Evolutionary conservation across 2,888 invertebrate species (phyloP).

Genomic region (Aethes cnicana): DNA sequence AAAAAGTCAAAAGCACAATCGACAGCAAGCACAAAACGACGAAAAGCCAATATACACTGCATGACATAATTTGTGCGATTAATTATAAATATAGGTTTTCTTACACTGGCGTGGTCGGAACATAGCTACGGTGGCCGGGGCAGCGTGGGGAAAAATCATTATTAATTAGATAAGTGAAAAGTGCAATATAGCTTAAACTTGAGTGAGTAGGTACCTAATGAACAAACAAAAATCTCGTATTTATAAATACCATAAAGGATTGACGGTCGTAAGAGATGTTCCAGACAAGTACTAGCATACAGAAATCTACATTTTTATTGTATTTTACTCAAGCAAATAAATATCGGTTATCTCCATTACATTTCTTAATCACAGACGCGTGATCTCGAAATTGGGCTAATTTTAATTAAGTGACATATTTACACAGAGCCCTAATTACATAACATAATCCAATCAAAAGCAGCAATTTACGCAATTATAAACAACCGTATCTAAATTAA

Average conservation of each 20-base stretch:
- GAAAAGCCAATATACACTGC: slow-evolving; percentile 9
- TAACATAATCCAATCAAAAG: slow-evolving; percentile 39
- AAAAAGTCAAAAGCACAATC: slow-evolving; percentile 11
- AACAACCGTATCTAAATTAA: slow-evolving; percentile 31
- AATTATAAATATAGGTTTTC: slow-evolving; percentile 43
- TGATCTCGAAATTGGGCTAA: slow-evolving; percentile 33
- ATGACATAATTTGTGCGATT: slow-evolving; percentile 1
- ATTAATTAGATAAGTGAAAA: slow-evolving; percentile 56
- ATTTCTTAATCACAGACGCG: slow-evolving; percentile 16
- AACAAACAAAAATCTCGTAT: slow-evolving; percentile 32
- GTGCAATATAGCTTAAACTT: slow-evolving; percentile 41
- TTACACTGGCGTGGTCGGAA: slow-evolving; percentile 86
- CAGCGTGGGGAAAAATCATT: slow-evolving; percentile 74
- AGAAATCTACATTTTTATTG: slow-evolving; percentile 24
- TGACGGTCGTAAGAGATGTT: slow-evolving; percentile 76
- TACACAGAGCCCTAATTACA: slow-evolving; percentile 36
- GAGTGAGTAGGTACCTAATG: slow-evolving; percentile 32
- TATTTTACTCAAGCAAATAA: slow-evolving; percentile 14
- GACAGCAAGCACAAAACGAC: slow-evolving; percentile 9
- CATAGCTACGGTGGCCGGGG: slow-evolving; percentile 77
- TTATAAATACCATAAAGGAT: slow-evolving; percentile 26
- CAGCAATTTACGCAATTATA: slow-evolving; percentile 26
- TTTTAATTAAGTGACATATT: slow-evolving; percentile 37
- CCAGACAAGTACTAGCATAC: slow-evolving; percentile 47
- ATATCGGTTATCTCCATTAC: slow-evolving; percentile 1